A percentile compares a stretch with the other conserved stretches of the same genome.
Conservation (phyloP, 1,140 invertebrate genomes). For the Rhagoletis pomonella region DNA sequence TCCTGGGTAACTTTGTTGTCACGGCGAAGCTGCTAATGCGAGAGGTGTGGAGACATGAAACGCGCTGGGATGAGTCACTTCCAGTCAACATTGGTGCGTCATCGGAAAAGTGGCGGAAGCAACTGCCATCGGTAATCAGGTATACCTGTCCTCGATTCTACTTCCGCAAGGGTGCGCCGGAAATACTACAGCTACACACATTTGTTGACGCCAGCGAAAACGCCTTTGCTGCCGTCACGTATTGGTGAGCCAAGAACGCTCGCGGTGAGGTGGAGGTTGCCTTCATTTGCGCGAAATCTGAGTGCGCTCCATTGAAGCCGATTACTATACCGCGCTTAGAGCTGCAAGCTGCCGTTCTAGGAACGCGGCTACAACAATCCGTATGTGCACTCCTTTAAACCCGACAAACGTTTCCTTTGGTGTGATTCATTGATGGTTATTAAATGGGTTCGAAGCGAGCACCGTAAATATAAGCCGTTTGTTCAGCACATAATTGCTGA, state of each 20-base stretch:
- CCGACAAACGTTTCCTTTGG: too few relatives aligned
- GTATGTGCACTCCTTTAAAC: not conserved
- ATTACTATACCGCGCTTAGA: not conserved
- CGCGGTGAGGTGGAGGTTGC: conserved; percentile 58
- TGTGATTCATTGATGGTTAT: not conserved
- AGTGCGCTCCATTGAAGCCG: not conserved
- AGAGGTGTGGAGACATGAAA: too few relatives aligned
- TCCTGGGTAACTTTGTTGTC: too few relatives aligned
- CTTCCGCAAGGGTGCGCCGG: not conserved
- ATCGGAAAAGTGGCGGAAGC: too few relatives aligned
- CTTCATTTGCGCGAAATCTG: conserved; percentile 60
- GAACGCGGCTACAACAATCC: conserved; percentile 59
- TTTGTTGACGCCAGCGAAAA: conserved; percentile 11
- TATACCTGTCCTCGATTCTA: not conserved
- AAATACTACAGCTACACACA: not conserved
- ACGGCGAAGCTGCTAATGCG: too few relatives aligned
- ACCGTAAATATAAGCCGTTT: conserved; percentile 55
- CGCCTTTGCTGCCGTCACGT: conserved; percentile 58
- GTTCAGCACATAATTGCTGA: conserved; percentile 62
- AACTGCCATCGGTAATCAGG: too few relatives aligned
- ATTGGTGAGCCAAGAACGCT: conserved; percentile 56
- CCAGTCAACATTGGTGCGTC: too few relatives aligned
- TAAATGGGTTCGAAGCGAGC: conserved; percentile 5
- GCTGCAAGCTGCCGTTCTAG: not conserved
- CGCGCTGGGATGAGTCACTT: too few relatives aligned